Base-by-base conservation (phyloP, 2,888 invertebrate genomes). In the Tipula vernalis region DNA sequence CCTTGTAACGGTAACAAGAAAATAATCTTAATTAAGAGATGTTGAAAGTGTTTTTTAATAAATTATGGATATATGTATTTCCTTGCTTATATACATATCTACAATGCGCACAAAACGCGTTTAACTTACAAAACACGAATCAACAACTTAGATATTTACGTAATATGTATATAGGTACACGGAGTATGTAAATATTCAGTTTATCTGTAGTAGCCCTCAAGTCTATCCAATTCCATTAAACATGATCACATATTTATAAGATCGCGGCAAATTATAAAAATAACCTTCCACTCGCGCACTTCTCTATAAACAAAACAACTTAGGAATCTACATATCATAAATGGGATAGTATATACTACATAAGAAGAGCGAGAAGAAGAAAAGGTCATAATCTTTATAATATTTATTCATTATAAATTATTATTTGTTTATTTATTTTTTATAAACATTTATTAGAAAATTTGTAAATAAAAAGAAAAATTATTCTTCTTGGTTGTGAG, bases 1-100 rank as follows among this genome's bases (percentile, higher is more conserved):
- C 71, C 71, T 71, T 71, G 71, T 71, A 71, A 71, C 71, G 71
- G 71, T 71, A 71, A 71, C 71, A 71, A 71, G 71, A 71, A 71
- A 71, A 71, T 71, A 28, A 71, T 71, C 71, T 71, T 71, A 71
- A 71, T 71, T 71, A 71, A 28, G 5, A 28, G 28, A 18, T 71
- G 71, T 71, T 71, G 71, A 71, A 71, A 71, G 71, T 71, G 71
- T 71, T 71, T 71, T 28, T 13, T 28, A 71, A 71, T 71, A 71
- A 71, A 71, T 71, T 71, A n/a, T 71, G 10, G 28, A 28, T 28
- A 71, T 71, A 28, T 28, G 28, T 71, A 71, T 71, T 8, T 28
- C 18, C 28, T 6, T 28, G 28, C 28, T 28, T 51, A 51, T 51
- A 15, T 51, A 39, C 3, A 39, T 39, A 39, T 28, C 3, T 71